Evolutionary conservation across 1,140 invertebrate species (phyloP).

Genomic region (Luehdorfia chinensis): DNA sequence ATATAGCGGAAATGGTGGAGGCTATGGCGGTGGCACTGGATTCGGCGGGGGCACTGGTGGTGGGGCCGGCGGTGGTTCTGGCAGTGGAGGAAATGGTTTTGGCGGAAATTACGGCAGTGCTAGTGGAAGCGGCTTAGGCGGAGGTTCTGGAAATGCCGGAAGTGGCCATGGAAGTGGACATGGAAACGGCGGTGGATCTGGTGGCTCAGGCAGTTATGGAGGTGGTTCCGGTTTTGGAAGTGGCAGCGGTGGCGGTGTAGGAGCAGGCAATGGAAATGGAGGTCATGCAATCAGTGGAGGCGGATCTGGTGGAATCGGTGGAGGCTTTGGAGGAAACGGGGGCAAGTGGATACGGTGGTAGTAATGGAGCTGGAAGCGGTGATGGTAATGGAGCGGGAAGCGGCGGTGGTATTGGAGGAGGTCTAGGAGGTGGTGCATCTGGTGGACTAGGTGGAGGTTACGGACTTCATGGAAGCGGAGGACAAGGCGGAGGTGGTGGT

Average conservation of each 20-base stretch:
- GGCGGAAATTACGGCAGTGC: neutral
- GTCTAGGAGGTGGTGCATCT: slow-evolving; percentile 7
- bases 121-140: neutral
- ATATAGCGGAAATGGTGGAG: slow-evolving; percentile 26
- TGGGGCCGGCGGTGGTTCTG: slow-evolving; percentile 14
- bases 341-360: slow-evolving; percentile 4
- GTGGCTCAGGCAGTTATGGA: neutral
- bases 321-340: slow-evolving; percentile 5
- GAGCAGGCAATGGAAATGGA: neutral
- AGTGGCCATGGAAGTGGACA: neutral
- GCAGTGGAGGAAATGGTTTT: slow-evolving; percentile 3
- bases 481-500: neutral
- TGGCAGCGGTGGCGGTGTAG: slow-evolving; percentile 16
- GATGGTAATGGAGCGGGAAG: neutral
- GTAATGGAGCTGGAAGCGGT: slow-evolving; percentile 20
- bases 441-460: slow-evolving; percentile 7
- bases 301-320: slow-evolving; percentile 12
- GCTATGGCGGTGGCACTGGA: slow-evolving; percentile 22
- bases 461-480: slow-evolving; percentile 11
- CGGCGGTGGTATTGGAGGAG: neutral
- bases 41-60: slow-evolving; percentile 24
- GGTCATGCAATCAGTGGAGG: too few relatives aligned
- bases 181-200: neutral
- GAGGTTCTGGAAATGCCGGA: neutral
- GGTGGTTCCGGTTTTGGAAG: slow-evolving; percentile 18